Evolutionary conservation across 2,113 vertebrate genomes (phyloP).

Genomic region (Cyprinus carpio): DNA sequence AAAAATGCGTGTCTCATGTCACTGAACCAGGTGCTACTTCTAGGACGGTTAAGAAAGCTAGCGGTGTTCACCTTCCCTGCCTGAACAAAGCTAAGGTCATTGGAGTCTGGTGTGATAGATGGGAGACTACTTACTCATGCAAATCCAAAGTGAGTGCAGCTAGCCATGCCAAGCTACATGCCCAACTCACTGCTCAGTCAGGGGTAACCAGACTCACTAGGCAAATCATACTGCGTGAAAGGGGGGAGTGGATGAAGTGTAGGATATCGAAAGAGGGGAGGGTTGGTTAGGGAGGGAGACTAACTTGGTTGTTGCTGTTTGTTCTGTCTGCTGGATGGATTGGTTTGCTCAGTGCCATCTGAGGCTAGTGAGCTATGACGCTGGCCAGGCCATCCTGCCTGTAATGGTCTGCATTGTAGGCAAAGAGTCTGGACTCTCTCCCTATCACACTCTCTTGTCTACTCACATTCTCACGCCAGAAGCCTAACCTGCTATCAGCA

Average conservation of each 20-base stretch:
- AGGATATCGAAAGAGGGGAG: background rate
- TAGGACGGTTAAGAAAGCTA: background rate
- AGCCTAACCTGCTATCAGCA: constrained; percentile 23
- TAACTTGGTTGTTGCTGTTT: constrained; percentile 20
- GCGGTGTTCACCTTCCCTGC: background rate
- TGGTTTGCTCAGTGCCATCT: constrained; percentile 5
- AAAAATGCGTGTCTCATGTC: background rate
- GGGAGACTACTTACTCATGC: background rate
- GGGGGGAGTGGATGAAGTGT: background rate
- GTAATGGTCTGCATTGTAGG: constrained; percentile 37
- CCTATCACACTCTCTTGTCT: constrained; percentile 27
- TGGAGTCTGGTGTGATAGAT: background rate
- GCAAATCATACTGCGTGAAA: background rate
- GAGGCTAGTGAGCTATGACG: constrained; percentile 38
- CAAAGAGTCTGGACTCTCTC: constrained; percentile 20
- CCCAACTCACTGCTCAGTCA: constrained; percentile 18
- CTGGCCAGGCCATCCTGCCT: constrained; percentile 10
- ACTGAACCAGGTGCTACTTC: background rate
- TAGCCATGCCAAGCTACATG: constrained; percentile 6
- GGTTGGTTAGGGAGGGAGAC: background rate
- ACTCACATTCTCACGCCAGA: constrained; percentile 31
- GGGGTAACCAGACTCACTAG: constrained; percentile 17
- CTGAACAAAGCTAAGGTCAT: constrained; percentile 8
- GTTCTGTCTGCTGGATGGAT: constrained; percentile 32
- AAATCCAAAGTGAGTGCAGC: background rate